These are phyloP conservation scores for Morpho achilles DNA, from an alignment of 2,888 invertebrate species.

Conservation along the genomic window DNA sequence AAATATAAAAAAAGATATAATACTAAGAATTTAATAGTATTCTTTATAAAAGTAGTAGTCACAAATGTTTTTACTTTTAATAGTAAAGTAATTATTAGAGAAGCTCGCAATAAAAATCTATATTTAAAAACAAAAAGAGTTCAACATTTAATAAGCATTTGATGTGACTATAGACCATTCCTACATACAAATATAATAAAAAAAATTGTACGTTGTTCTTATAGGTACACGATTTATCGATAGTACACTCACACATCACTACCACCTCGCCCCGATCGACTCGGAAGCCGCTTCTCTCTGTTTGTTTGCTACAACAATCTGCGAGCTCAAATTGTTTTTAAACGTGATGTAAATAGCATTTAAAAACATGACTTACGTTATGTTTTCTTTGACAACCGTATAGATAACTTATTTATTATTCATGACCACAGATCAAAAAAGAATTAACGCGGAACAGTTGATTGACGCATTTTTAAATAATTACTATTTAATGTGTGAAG, in stretches of 20 bases:
- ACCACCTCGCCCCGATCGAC: slow-evolving; percentile 6
- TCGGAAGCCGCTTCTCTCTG: slow-evolving; percentile 15
- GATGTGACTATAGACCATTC: too few relatives aligned
- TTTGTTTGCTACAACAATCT: slow-evolving; percentile 15
- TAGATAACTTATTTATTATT: not conserved
- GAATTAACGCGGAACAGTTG: not conserved
- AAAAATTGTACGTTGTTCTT: not conserved
- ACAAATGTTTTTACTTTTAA: too few relatives aligned
- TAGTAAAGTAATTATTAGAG: too few relatives aligned
- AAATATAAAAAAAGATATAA: too few relatives aligned
- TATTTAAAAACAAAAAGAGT: too few relatives aligned
- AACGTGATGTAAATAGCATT: slow-evolving; percentile 9
- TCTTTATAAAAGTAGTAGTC: too few relatives aligned
- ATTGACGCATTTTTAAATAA: not conserved
- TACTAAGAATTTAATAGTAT: too few relatives aligned
- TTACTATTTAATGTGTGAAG: not conserved
- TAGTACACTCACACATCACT: slow-evolving; percentile 7
- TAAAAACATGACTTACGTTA: slow-evolving; percentile 3
- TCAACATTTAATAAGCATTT: too few relatives aligned
- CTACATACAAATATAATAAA: too few relatives aligned
- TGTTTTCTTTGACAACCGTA: not conserved
- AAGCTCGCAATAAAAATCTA: too few relatives aligned
- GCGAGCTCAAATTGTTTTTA: slow-evolving; percentile 19
- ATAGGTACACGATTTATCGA: not conserved
- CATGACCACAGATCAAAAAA: not conserved